These are phyloP conservation scores for Sebastes hubbsi DNA, from an alignment of 2,797 vertebrate genomes.

Conservation along the genomic window DNA sequence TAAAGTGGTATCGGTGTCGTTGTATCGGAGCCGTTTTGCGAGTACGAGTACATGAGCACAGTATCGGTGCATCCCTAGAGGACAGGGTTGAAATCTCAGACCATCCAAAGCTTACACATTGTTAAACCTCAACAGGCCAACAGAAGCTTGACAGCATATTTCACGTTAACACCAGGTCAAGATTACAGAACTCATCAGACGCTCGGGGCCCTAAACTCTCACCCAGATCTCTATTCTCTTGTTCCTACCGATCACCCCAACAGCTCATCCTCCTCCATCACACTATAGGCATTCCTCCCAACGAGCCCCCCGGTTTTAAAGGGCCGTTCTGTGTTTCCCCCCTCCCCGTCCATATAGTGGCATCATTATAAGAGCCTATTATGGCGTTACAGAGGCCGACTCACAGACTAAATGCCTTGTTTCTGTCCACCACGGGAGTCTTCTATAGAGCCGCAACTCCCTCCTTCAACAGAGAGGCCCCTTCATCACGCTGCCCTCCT, in stretches of 20 bases:
- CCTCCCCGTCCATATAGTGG: conserved; percentile 46
- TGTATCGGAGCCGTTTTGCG: too few relatives aligned
- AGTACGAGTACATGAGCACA: too few relatives aligned
- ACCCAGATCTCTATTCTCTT: neutral
- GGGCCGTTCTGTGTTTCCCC: conserved; percentile 32
- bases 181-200: neutral
- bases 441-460: conserved; percentile 64
- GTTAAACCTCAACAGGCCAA: neutral
- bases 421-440: conserved; percentile 61
- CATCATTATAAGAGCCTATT: conserved; percentile 70
- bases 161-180: neutral
- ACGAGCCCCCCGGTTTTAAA: conserved; percentile 42
- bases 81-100: neutral
- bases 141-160: neutral
- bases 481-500: conserved; percentile 69
- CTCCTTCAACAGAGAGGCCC: conserved; percentile 71
- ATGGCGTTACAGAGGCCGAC: conserved; percentile 52
- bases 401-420: conserved; percentile 72
- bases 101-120: neutral
- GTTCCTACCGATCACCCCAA: neutral
- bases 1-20: too few relatives aligned
- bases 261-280: conserved; percentile 4
- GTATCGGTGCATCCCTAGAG: too few relatives aligned
- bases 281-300: conserved; percentile 30
- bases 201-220: neutral